Evolutionary conservation across 2,113 vertebrate species (phyloP).

Genomic region (Melierax canorus): DNA sequence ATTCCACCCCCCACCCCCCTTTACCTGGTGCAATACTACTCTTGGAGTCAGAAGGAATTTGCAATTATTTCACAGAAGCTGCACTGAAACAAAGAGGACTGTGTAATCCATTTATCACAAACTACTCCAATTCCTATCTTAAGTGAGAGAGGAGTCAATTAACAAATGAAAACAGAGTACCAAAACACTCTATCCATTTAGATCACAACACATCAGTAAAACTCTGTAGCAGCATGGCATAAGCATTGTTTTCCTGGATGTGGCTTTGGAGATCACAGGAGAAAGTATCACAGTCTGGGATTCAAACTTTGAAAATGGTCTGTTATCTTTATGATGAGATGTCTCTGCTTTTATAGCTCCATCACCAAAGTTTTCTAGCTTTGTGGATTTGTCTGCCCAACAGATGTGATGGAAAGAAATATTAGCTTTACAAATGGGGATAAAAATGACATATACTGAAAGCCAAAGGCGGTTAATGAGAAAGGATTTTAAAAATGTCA

Average conservation of each 20-base stretch:
- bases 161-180: conserved; percentile 28
- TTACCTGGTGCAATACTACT: neutral
- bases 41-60: neutral
- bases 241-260: neutral
- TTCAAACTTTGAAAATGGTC: neutral
- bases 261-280: neutral
- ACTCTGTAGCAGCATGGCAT: neutral
- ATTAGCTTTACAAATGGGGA: conserved; percentile 55
- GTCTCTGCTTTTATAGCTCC: neutral
- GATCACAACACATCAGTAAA: neutral
- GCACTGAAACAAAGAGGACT: neutral
- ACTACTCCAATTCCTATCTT: neutral
- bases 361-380: neutral
- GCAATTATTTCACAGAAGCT: neutral
- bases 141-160: conserved; percentile 40
- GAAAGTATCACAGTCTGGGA: neutral
- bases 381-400: conserved; percentile 3
- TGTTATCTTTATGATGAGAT: neutral
- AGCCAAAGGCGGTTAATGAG: conserved; percentile 51
- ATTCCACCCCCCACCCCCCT: no score
- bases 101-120: conserved; percentile 43
- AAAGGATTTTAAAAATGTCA: conserved; percentile 46
- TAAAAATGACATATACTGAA: conserved; percentile 47
- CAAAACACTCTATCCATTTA: neutral
- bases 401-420: conserved; percentile 19